Percentiles rank a stretch among this genome's conserved stretches.
phyloP scores from a whole-genome alignment of 1,140 invertebrate genomes.

The Neelides sp. region DNA sequence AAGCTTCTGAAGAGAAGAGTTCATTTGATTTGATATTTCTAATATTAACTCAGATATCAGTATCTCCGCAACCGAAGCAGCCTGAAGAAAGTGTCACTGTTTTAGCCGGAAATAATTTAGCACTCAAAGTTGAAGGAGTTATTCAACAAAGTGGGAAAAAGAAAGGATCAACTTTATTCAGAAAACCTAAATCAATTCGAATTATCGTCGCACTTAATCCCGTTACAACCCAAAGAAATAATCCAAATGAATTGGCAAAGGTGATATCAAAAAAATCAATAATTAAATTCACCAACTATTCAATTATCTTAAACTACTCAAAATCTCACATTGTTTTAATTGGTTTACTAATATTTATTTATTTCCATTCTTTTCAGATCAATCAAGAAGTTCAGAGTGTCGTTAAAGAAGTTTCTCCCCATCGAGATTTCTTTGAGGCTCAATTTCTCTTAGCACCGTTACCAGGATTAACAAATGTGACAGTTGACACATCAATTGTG shows the following conservation, averaged over 20 bases:
- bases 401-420: constrained; percentile 45
- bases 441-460: constrained; percentile 55
- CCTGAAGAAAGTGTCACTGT: constrained; percentile 62
- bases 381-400: constrained; percentile 17
- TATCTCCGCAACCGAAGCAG: constrained; percentile 66
- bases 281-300: too few relatives aligned
- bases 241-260: constrained; percentile 16
- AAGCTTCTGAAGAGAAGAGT: neutral
- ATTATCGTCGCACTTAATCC: constrained; percentile 32
- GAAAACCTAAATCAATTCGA: constrained; percentile 32
- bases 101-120: constrained; percentile 59
- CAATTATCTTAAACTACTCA: too few relatives aligned
- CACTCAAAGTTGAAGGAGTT: constrained; percentile 76
- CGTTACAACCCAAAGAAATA: constrained; percentile 19
- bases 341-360: too few relatives aligned
- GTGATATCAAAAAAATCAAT: constrained; percentile 5
- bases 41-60: constrained; percentile 48
- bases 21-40: neutral
- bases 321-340: too few relatives aligned
- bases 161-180: constrained; percentile 15
- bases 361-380: constrained; percentile 6
- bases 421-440: constrained; percentile 65
- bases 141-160: constrained; percentile 46
- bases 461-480: constrained; percentile 46
- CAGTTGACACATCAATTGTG: constrained; percentile 56